Base-by-base conservation (phyloP, 1,140 invertebrate species). In the Teleopsis dalmanni region DNA sequence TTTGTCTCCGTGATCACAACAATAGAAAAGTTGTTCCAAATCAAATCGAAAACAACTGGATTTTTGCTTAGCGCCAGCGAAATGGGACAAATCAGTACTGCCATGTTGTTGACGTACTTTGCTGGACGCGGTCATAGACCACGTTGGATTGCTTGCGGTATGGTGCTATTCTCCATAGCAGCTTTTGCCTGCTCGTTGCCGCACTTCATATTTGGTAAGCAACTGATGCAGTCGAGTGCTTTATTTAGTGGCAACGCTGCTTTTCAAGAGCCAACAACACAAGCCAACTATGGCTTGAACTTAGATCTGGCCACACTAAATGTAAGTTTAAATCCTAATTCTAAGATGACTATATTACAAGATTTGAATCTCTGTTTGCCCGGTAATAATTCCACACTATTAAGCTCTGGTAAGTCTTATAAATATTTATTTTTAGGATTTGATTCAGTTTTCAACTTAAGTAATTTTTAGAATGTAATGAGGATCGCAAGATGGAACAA, bases 1-100 rank as follows among this genome's bases (percentile, higher is more conserved):
- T 92, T 97, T 68, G 93, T 95, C 25, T 93, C 89, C 60, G 91
- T 95, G 47, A 92, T 97, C 61, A 97, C 95, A 22, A 97, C 93
- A 8, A 90, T 98, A 31, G 94, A 98, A 72, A 96, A 96, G 74
- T 76, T 96, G 26, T 97, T 95, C 69, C 88, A 92, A 76, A 88
- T 97, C 37, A 91, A 94, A 60, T 95, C 91, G 43, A 92, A 91
- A 68, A 93, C 91, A 6, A 95, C 91, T 0, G 94, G 93, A 0
- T 82, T 93, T 34, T 84, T 97, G 55, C 83, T 96, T 76, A 91
- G 88, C 46, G 91, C 91, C 9, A 94, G 91, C 18, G 94, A 98
- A 71, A 88, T 97, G 57, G 94, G 95, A 1, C 92, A 95, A 70
- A 94, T 95, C 51, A 84, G 85, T 35, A 88, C 86, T 13, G 87